Evolutionary conservation across 2,797 vertebrate genomes (phyloP).

Genomic region (Xiphorhynchus erythropygius): DNA sequence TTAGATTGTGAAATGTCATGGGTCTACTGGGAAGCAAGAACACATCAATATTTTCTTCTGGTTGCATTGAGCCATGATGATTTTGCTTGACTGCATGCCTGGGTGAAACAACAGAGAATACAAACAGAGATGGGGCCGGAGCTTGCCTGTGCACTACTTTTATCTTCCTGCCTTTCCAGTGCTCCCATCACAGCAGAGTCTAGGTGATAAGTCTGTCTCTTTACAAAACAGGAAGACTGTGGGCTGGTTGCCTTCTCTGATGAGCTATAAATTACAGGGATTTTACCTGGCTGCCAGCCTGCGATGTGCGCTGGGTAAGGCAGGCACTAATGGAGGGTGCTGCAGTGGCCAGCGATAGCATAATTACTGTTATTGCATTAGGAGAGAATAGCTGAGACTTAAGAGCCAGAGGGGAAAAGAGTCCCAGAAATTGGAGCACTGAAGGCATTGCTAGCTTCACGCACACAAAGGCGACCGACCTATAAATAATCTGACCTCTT

Average conservation of each 20-base stretch:
- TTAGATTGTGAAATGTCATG: neutral
- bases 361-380: constrained; percentile 56
- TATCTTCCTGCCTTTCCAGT: constrained; percentile 9
- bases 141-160: neutral
- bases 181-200: neutral
- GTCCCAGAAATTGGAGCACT: constrained; percentile 16
- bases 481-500: constrained; percentile 41
- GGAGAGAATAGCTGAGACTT: constrained; percentile 3
- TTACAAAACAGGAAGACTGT: constrained; percentile 40
- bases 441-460: neutral
- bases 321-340: neutral
- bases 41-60: constrained; percentile 8
- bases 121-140: neutral
- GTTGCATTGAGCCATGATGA: neutral
- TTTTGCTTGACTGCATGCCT: constrained; percentile 13
- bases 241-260: constrained; percentile 32
- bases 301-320: neutral
- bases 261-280: constrained; percentile 38
- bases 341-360: neutral
- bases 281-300: constrained; percentile 21
- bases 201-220: neutral
- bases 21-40: neutral
- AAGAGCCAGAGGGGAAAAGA: neutral
- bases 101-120: neutral
- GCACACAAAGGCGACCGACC: constrained; percentile 1